phyloP scores from a whole-genome alignment of 1,140 invertebrate species.

The Drosophila suzukii region DNA sequence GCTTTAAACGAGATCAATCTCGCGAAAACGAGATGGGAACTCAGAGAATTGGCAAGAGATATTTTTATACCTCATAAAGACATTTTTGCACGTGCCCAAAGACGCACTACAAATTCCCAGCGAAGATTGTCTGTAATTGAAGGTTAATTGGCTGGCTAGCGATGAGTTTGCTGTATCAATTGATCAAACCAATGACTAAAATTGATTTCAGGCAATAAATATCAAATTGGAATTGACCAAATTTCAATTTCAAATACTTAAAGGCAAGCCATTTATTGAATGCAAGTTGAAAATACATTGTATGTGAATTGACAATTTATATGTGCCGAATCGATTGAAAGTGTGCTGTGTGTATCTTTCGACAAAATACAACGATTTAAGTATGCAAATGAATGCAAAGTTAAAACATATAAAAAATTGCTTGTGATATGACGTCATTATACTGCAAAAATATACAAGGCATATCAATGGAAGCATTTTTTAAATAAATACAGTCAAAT shows the following conservation, averaged over 20 bases:
- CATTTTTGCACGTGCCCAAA: constrained; percentile 36
- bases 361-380: constrained; percentile 32
- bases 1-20: constrained; percentile 11
- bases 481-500: constrained; percentile 3
- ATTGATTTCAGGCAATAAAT: constrained; percentile 46
- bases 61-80: constrained; percentile 3
- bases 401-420: constrained; percentile 15
- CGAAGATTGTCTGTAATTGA: constrained; percentile 30
- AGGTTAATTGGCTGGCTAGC: constrained; percentile 61
- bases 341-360: constrained; percentile 42
- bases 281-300: constrained; percentile 24
- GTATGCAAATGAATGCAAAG: constrained; percentile 56
- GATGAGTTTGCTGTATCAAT: constrained; percentile 37
- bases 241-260: constrained; percentile 29
- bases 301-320: constrained; percentile 38
- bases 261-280: constrained; percentile 32
- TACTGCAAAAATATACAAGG: constrained; percentile 19
- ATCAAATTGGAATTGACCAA: constrained; percentile 25
- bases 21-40: background rate
- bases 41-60: constrained; percentile 13
- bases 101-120: constrained; percentile 5
- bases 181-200: constrained; percentile 26
- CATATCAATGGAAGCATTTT: constrained; percentile 11
- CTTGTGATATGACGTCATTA: constrained; percentile 32
- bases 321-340: constrained; percentile 36